Evolutionary conservation across 1,140 invertebrate genomes (phyloP).

Genomic region (Lasaia peninsularis): DNA sequence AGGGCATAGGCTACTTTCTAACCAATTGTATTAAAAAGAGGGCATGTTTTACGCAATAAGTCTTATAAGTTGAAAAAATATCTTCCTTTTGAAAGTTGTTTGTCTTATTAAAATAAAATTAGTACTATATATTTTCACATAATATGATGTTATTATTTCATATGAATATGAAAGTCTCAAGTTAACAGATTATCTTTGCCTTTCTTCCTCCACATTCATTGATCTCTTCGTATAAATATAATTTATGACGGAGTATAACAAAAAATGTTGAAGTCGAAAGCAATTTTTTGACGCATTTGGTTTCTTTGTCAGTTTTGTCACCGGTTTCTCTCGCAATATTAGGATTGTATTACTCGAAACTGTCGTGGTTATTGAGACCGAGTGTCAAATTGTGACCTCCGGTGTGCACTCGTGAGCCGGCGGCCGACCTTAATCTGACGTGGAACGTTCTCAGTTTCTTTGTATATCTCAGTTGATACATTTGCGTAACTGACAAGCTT

Average conservation of each 20-base stretch:
- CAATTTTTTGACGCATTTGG: background rate
- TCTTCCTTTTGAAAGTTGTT: too few species aligned
- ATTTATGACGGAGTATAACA: background rate
- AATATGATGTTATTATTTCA: too few species aligned
- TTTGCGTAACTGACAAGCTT: constrained; percentile 8
- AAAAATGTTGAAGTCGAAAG: background rate
- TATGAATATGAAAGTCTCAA: too few species aligned
- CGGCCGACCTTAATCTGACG: constrained; percentile 22
- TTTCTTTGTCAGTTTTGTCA: background rate
- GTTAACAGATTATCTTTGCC: too few species aligned
- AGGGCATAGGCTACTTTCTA: too few species aligned
- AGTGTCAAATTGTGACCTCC: constrained; percentile 23
- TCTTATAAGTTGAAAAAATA: too few species aligned
- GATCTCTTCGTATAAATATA: too few species aligned
- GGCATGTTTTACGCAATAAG: too few species aligned
- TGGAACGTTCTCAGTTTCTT: constrained; percentile 19
- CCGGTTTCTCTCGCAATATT: background rate
- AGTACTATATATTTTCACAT: too few species aligned
- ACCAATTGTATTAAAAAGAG: too few species aligned
- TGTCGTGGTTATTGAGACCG: constrained; percentile 4
- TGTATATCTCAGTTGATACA: constrained; percentile 9
- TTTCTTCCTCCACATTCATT: too few species aligned
- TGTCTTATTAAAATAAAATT: too few species aligned
- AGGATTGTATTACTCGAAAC: constrained; percentile 2
- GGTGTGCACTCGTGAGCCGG: constrained; percentile 14